Evolutionary conservation across 2,888 invertebrate genomes (phyloP), one percentile per base, ranked within the genome.

Genomic region (Calephelis perditalis): DNA sequence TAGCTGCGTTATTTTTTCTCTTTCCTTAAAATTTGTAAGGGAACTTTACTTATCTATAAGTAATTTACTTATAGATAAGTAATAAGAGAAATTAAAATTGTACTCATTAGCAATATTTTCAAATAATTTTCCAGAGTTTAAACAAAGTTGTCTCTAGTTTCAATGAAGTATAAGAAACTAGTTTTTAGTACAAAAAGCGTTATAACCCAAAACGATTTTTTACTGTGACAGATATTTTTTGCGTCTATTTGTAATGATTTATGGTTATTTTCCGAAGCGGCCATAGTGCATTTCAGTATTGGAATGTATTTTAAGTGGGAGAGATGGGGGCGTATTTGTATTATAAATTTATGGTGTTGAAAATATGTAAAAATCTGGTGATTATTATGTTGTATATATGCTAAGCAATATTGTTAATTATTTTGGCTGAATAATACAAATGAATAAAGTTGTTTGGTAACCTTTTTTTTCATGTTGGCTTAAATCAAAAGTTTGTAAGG

Each of bases 281-380:
- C 88, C 88, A 89, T 89, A 85, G 73, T 72, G 72, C 73, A 75
- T 75, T 77, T 75, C 76, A 71, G 72, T 56, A 64, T 66, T 75
- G 68, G 70, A 71, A 74, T 63, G 58, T 59, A 70, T 68, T 68
- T 67, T 68, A 69, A 66, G 76, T 73, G 73, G 71, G 65, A 61
- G 65, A 63, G 77, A 76, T 73, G 73, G 76, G 78, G 77, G 68
- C 68, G 68, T 72, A 26, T 15, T 44, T 58, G 15, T 43, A 52
- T 52, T 43, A 55, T 40, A 7, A 59, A 46, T 55, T 15, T 11
- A 10, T 49, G 26, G 26, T 26, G 15, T 15, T 49, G 6, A 5
- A 5, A 15, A 5, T 49, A 10, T 35, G 10, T 15, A 49, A 26
- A 49, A 8, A 9, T 10, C 9, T 26, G 49, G 15, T 35, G 8